Base-by-base conservation (phyloP, 2,113 vertebrate species). In the Hucho hucho region DNA sequence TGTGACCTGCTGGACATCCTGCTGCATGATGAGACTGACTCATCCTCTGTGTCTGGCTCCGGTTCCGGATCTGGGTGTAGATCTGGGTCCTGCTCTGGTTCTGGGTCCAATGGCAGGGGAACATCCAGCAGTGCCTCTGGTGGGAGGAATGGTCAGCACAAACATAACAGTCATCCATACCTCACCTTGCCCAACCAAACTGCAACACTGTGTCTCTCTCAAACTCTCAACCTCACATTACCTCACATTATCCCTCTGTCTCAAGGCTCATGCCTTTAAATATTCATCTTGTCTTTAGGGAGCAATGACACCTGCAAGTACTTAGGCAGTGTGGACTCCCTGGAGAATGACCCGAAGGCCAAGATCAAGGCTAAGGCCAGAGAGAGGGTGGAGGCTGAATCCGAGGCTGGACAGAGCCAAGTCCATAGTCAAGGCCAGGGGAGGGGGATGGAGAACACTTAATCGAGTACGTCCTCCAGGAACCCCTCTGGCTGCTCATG, bases 251-350 rank as follows among this genome's bases (percentile, higher is more conserved):
- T 56, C 26, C 49, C 47, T 49, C 47, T 49, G 14, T 49, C 11
- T 49, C 14, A 49, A 49, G 47, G 12, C 13, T 49, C 47, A 49
- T 3, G 14, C 14, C 6, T 3, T 14, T 49, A 13, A 13, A 16
- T 16, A 49, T 49, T 49, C 47, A 3, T 49, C 14, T 49, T 49
- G 11, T 49, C 47, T 49, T 49, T 49, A 49, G 47, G 47, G 4
- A 22, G 56, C 56, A 95, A 93, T 85, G 94, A 94, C 84, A 97
- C 93, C 86, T 98, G 96, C 90, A 96, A 94, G 32, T 99, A 97
- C 84, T 98, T 97, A 0, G 97, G 95, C 78, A 97, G 96, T 53
- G 89, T 96, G 28, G 96, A 97, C 87, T 98, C 96, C 0, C 97
- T 95, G 0, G 96, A 98, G 91, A 95, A 95, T 24, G 93, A 20